Evolutionary conservation across 2,113 vertebrate genomes (phyloP).

Genomic region (Orycteropus afer): DNA sequence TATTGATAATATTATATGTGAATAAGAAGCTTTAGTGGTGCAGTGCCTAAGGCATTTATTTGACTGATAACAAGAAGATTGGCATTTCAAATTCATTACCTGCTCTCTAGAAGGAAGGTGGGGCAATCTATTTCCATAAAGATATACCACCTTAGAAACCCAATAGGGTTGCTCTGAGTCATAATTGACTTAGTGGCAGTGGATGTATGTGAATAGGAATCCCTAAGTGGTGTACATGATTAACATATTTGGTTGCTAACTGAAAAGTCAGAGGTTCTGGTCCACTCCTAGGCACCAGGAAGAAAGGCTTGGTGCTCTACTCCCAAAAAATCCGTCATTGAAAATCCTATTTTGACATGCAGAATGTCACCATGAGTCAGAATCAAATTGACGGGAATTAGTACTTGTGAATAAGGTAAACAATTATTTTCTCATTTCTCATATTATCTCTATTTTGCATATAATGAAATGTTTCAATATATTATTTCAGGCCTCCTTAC

Average conservation of each 20-base stretch:
- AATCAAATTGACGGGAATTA: neutral
- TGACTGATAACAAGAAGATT: no score
- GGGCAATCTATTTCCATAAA: no score
- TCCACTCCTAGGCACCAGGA: no score
- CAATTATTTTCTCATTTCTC: neutral
- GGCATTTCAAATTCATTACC: no score
- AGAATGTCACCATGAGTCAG: neutral
- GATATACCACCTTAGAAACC: no score
- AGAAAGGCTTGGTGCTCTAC: no score
- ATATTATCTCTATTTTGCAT: neutral
- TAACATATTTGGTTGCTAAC: neutral
- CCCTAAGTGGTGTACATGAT: neutral
- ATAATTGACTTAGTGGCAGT: no score
- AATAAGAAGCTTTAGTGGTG: no score
- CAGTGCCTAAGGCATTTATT: no score
- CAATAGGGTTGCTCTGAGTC: no score
- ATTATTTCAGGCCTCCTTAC: neutral
- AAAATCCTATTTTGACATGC: neutral
- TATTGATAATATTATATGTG: no score
- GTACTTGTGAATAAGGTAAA: neutral
- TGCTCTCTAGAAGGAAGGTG: no score
- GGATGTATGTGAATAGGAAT: neutral
- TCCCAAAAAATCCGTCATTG: neutral
- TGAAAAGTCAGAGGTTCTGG: neutral
- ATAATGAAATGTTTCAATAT: neutral